Evolutionary conservation across 2,888 invertebrate genomes (phyloP).

Genomic region (Stramonita haemastoma): DNA sequence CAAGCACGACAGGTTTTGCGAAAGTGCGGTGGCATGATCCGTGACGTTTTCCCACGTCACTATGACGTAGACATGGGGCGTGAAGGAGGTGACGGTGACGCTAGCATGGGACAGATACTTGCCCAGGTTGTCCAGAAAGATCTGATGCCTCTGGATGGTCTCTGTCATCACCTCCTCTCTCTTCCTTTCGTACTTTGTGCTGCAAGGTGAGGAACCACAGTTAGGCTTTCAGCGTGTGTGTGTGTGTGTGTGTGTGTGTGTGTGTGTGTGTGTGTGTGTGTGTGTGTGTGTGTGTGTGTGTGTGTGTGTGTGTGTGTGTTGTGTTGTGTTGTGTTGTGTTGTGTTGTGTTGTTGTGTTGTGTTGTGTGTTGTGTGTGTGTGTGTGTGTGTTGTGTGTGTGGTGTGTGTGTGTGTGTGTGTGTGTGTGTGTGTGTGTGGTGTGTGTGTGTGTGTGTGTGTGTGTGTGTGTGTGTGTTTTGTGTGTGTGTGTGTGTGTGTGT

Average conservation of each 20-base stretch:
- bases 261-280: neutral
- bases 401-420: too few species aligned
- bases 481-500: too few species aligned
- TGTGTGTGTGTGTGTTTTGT: too few species aligned
- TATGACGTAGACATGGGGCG: constrained; percentile 27
- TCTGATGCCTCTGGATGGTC: neutral
- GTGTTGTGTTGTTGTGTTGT: too few species aligned
- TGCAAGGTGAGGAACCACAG: neutral
- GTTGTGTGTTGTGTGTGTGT: neutral
- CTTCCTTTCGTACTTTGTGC: neutral
- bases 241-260: neutral
- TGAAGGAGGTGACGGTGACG: constrained; percentile 25
- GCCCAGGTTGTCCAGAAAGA: constrained; percentile 5
- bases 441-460: neutral
- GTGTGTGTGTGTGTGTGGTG: too few species aligned
- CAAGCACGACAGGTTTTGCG: neutral
- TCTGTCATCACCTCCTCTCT: neutral
- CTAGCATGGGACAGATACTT: constrained; percentile 26
- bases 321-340: too few species aligned
- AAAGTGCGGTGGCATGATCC: neutral
- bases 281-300: neutral
- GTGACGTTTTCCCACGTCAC: constrained; percentile 47
- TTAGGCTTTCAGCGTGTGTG: too few species aligned
- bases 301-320: too few species aligned
- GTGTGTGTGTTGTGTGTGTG: neutral